Base-by-base conservation (phyloP, 2,888 invertebrate species). In the Dicyrtomina minuta region DNA sequence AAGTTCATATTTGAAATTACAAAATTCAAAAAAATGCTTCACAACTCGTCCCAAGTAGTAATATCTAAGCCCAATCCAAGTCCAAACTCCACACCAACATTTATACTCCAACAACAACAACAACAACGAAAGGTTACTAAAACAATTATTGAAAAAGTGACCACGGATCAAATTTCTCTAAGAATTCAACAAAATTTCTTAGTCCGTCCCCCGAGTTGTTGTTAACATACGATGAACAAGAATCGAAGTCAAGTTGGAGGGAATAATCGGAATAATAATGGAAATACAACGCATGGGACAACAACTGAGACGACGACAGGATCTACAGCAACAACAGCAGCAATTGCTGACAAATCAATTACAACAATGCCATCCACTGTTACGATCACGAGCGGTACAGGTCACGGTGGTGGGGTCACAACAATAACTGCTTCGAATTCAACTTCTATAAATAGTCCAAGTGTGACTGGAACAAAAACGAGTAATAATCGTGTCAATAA, bases 211-310 rank as follows among this genome's bases (percentile, higher is more conserved):
- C n/a, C n/a, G n/a, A n/a, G n/a, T n/a, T 49, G 17, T 49, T 49
- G 49, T 6, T 44, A 22, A 43, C 44, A 22, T 46, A 61, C 44
- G 26, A 66, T 67, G 67, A 67, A 67, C 67, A 67, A 58, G 22
- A 67, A 67, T 26, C 46, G 67, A 17, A 67, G 46, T 22, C 59
- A 26, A 22, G 58, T 59, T 59, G 58, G 67, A 17, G 59, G 46
- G 33, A 67, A 58, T 51, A 59, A 58, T 59, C 27, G 59, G 27
- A 55, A 67, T 58, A 58, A 67, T 59, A 67, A 67, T 67, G 67
- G 67, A 59, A 66, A 66, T 43, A 66, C n/a, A n/a, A n/a, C 66
- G 59, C 49, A 17, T 49, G 22, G 20, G 17, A 49, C 49, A n/a
- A 49, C 17, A 4, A 44, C 61, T 24, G 44, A 17, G n/a, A 44